A percentile compares a stretch with the other conserved stretches of the same genome.
Evolutionary conservation across 2,113 vertebrate genomes (phyloP).

Genomic region (Cyanoderma ruficeps): DNA sequence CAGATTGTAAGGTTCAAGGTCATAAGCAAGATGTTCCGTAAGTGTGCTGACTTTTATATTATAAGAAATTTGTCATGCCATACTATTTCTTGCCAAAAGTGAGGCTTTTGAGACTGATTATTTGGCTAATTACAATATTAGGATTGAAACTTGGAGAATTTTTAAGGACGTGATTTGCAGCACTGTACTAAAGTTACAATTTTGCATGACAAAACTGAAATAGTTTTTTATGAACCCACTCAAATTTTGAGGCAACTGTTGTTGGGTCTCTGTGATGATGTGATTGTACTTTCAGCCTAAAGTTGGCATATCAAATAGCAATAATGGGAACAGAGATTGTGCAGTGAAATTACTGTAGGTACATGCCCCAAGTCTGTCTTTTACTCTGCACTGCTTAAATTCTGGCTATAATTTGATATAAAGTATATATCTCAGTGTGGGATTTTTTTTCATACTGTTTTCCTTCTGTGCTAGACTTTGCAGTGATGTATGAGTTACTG

Average conservation of each 20-base stretch:
- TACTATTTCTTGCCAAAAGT: not conserved
- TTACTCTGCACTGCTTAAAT: not conserved
- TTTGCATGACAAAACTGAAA: not conserved
- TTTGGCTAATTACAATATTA: not conserved
- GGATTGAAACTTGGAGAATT: not conserved
- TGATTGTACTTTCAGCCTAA: not conserved
- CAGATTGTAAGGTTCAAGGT: not conserved
- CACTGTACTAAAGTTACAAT: not conserved
- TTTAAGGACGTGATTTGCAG: not conserved
- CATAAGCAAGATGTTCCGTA: not conserved
- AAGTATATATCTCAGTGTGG: not conserved
- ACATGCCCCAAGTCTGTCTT: not conserved
- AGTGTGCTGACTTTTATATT: not conserved
- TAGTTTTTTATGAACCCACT: not conserved
- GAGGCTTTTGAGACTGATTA: not conserved
- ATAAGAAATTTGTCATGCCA: not conserved
- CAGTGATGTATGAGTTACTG: not conserved
- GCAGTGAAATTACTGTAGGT: not conserved
- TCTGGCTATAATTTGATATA: not conserved
- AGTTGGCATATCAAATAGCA: not conserved
- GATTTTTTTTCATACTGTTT: not conserved
- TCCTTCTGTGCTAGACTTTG: not conserved
- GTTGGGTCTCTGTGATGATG: too few relatives aligned
- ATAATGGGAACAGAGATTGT: not conserved
- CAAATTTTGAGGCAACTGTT: not conserved